Base-by-base conservation (phyloP, 2,797 vertebrate genomes). In the Apodemus agrarius region DNA sequence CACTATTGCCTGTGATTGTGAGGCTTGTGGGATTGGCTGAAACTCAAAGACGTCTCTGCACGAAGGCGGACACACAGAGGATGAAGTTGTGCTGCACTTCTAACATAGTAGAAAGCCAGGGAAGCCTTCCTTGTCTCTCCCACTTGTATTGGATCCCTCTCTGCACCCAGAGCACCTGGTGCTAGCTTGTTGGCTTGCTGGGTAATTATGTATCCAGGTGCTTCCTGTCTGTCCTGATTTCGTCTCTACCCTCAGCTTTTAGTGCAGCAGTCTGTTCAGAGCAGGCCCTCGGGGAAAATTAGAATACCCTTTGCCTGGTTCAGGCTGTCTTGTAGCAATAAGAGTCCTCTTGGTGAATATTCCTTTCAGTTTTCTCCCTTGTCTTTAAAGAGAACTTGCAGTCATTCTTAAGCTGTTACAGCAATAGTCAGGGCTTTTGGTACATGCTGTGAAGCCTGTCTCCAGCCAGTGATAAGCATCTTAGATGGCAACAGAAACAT, bases 21-120 rank as follows among this genome's bases (percentile, higher is more conserved):
- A 89, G 92, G 89, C 24, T 34, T 57, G n/a, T 83, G 79, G 43
- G 26, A 26, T 34, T 87, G 54, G 29, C 81, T 90, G 57, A 81
- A 94, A 57, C 61, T 87, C 11, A 72, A 54, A n/a, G 59, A 65
- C 37, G 84, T 95, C 93, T 76, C 82, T 78, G 40, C n/a, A 67
- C 63, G 46, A 90, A 89, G 81, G 61, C 0, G 0, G 46, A 34
- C 52, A 21, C 88, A 3, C 31, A n/a, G 61, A 90, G 75, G 6
- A 46, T 52, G 24, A 65, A 5, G 31, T 69, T 13, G 69, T 24
- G 21, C 76, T 88, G 69, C 19, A 11, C 34, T 43, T 43, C 11
- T 85, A 81, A 63, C 37, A 3, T 24, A 7, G 46, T 11, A 4
- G 63, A 83, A 69, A 81, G 52, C 52, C 54, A 21, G 1, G 63